Evolutionary conservation across 92 coral and sea anemone genomes (phyloP).

Genomic region (Palythoa grandiflora): DNA sequence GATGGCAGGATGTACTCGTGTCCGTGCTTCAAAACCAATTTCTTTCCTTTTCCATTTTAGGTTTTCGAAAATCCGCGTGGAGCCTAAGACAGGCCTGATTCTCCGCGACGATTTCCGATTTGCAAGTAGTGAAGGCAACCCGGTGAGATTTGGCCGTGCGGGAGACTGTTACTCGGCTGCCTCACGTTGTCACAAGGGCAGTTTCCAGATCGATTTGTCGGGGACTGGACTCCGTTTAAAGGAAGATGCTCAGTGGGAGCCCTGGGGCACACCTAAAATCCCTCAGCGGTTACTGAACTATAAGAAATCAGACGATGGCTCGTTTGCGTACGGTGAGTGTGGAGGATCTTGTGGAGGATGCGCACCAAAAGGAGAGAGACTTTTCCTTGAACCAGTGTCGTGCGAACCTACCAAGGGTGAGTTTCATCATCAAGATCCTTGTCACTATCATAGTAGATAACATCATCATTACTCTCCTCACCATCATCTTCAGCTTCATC

Average conservation of each 20-base stretch:
- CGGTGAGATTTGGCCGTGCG: conserved; percentile 93
- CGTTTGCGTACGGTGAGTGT: conserved; percentile 87
- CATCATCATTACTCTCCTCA: not conserved
- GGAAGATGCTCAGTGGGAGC: conserved; percentile 87
- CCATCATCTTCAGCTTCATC: not conserved
- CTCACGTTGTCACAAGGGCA: conserved; percentile 86
- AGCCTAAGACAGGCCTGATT: conserved; percentile 82
- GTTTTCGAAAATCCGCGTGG: conserved; percentile 91
- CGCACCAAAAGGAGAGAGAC: conserved; percentile 76
- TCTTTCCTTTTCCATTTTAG: conserved; percentile 47
- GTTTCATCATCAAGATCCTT: not conserved
- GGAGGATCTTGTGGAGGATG: conserved; percentile 99
- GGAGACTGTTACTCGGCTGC: conserved; percentile 99
- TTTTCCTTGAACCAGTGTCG: conserved; percentile 80
- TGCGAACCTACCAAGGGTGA: conserved; percentile 73
- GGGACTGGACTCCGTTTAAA: conserved; percentile 94
- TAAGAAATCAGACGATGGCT: conserved; percentile 82
- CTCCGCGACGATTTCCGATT: conserved; percentile 92
- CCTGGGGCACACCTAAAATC: conserved; percentile 96
- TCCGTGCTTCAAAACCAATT: not conserved
- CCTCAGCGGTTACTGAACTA: conserved; percentile 80
- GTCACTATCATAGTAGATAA: not conserved
- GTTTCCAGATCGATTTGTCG: conserved; percentile 88
- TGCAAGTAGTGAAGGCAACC: conserved; percentile 89
- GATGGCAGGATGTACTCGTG: not conserved